phyloP scores from a whole-genome alignment of 2,888 invertebrate genomes.

The Agrilus cyanescens region DNA sequence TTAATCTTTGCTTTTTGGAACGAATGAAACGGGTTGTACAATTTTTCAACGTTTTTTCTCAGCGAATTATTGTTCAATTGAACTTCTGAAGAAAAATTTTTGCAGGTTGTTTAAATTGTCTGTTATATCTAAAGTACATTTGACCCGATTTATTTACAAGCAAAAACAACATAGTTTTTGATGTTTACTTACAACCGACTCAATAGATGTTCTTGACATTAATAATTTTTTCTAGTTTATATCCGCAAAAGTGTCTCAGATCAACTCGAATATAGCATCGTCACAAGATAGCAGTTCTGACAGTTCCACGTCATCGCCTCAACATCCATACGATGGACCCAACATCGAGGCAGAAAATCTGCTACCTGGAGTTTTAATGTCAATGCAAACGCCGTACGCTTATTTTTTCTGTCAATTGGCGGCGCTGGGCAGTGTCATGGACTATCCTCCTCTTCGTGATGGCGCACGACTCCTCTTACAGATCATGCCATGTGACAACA shows the following conservation, averaged over 20 bases:
- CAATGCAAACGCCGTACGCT: slow-evolving; percentile 64
- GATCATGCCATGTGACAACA: slow-evolving; percentile 60
- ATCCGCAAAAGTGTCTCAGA: slow-evolving; percentile 66
- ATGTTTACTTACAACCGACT: not conserved
- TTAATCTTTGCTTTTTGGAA: slow-evolving; percentile 26
- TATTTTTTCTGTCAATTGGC: slow-evolving; percentile 78
- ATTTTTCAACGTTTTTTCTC: not conserved
- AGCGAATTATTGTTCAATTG: too few species aligned
- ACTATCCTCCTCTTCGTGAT: slow-evolving; percentile 70
- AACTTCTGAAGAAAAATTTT: too few species aligned
- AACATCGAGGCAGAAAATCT: slow-evolving; percentile 77
- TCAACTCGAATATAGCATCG: slow-evolving; percentile 58
- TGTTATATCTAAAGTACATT: not conserved
- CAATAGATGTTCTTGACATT: slow-evolving; percentile 1
- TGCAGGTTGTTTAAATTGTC: not conserved
- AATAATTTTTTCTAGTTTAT: slow-evolving; percentile 41
- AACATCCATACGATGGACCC: slow-evolving; percentile 69
- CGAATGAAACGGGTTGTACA: slow-evolving; percentile 26
- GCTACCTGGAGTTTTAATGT: slow-evolving; percentile 83
- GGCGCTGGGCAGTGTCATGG: slow-evolving; percentile 74
- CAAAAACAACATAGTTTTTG: not conserved
- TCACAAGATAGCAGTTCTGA: slow-evolving; percentile 91
- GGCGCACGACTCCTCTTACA: slow-evolving; percentile 69
- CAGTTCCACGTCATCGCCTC: slow-evolving; percentile 87
- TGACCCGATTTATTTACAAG: not conserved